Percentiles rank a stretch among this genome's conserved stretches.
phyloP scores from a whole-genome alignment of 2,113 vertebrate species.

The Ranitomeya imitator region DNA sequence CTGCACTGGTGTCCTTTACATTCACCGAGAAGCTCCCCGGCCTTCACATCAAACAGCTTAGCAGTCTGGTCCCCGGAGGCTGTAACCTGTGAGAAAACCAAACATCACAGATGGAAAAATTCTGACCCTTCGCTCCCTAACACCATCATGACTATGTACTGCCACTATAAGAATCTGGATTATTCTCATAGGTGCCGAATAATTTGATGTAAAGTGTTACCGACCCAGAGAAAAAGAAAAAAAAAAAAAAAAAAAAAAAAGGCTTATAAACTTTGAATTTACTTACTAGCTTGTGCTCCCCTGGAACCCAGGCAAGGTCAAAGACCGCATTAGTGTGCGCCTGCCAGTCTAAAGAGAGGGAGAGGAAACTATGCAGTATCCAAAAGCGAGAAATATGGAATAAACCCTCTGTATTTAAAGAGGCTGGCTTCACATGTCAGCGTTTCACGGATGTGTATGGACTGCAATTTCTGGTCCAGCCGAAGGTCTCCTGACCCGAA shows the following conservation, averaged over 20 bases:
- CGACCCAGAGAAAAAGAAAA: no score
- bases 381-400: not conserved
- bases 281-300: conserved; percentile 86
- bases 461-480: no score
- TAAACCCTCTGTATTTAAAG: not conserved
- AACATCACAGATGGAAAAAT: not conserved
- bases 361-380: not conserved
- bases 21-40: conserved; percentile 84
- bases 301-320: conserved; percentile 94
- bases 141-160: no score
- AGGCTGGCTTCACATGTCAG: no score
- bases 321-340: conserved; percentile 96
- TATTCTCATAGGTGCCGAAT: no score
- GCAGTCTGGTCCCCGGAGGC: conserved; percentile 95
- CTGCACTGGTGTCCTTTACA: conserved; percentile 97
- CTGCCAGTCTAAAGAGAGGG: conserved; percentile 83
- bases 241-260: no score
- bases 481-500: no score
- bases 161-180: no score
- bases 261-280: conserved; percentile 9
- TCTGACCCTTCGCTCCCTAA: not conserved
- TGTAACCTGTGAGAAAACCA: conserved; percentile 79
- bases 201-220: no score
- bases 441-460: no score
- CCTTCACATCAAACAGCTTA: conserved; percentile 89